Conservation (phyloP, 2,888 invertebrate species). For the Meiosimyza decipiens region DNA sequence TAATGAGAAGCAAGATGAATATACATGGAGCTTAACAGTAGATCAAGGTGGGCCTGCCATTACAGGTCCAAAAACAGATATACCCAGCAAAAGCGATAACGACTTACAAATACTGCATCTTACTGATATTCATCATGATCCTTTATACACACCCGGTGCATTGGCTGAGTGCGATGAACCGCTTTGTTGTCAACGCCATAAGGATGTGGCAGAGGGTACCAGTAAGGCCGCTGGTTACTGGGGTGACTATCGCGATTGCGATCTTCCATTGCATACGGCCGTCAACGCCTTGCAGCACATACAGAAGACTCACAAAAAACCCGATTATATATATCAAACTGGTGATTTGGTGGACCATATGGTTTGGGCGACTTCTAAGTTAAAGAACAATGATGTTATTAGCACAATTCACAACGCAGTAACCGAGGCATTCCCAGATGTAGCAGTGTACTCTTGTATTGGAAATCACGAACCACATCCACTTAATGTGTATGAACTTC, state of each 20-base stretch:
- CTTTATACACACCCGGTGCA: constrained; percentile 75
- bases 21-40: constrained; percentile 57
- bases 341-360: constrained; percentile 90
- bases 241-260: constrained; percentile 85
- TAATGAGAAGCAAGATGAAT: constrained; percentile 47
- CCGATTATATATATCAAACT: constrained; percentile 81
- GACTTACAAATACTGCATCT: constrained; percentile 60
- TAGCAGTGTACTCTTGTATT: constrained; percentile 75
- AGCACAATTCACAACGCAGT: constrained; percentile 69
- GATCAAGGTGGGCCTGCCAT: constrained; percentile 41
- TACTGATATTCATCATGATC: constrained; percentile 80
- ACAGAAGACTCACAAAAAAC: constrained; percentile 70
- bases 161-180: constrained; percentile 80
- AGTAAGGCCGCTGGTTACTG: constrained; percentile 76
- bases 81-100: constrained; percentile 45
- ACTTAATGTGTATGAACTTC: constrained; percentile 77
- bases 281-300: constrained; percentile 75
- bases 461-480: constrained; percentile 91
- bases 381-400: constrained; percentile 73
- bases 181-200: constrained; percentile 77
- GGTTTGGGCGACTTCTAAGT: constrained; percentile 84
- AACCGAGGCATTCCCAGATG: constrained; percentile 71
- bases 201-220: constrained; percentile 47
- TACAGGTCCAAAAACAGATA: constrained; percentile 53
- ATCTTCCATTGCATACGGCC: constrained; percentile 77